Evolutionary conservation across 2,797 vertebrate genomes (phyloP).

Genomic region (Aselliscus stoliczkanus): DNA sequence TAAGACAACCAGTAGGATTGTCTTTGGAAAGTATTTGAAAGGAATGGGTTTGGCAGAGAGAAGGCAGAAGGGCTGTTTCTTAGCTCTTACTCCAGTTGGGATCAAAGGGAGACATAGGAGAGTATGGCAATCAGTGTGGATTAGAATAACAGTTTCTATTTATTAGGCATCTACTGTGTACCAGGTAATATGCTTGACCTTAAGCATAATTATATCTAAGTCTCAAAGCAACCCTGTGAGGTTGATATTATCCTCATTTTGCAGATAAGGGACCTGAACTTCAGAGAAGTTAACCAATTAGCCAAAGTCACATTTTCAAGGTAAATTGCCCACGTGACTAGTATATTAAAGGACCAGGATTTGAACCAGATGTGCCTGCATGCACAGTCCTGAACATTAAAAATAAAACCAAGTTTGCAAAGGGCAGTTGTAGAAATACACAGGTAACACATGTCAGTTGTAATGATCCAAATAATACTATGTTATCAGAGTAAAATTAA

Average conservation of each 20-base stretch:
- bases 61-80: background rate
- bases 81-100: background rate
- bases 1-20: background rate
- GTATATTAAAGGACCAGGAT: background rate
- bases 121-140: background rate
- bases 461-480: background rate
- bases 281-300: background rate
- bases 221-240: background rate
- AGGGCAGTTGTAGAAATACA: background rate
- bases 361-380: background rate
- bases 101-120: background rate
- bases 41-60: background rate
- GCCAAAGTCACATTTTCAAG: background rate
- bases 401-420: constrained; percentile 7
- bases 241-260: background rate
- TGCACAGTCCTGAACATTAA: background rate
- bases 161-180: background rate
- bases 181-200: background rate
- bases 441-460: background rate
- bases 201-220: background rate
- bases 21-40: background rate
- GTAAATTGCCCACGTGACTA: background rate
- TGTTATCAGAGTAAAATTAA: background rate
- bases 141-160: background rate
- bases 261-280: background rate